Base-by-base conservation (phyloP, 2,113 vertebrate species). In the Sarotherodon lohbergeri region DNA sequence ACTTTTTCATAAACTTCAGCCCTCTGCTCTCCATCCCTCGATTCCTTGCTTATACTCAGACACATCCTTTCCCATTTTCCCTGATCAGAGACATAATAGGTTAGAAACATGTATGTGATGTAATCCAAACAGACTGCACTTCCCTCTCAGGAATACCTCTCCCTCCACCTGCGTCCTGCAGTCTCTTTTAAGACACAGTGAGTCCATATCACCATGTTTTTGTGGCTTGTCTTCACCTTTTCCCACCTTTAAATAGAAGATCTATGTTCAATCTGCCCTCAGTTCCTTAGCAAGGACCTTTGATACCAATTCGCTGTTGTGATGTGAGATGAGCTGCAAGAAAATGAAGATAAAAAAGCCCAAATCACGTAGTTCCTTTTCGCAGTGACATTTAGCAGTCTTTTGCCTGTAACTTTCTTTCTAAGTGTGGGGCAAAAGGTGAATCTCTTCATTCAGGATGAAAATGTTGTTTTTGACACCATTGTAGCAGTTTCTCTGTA, bases 21-120 rank as follows among this genome's bases (percentile, higher is more conserved):
- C 85, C 78, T 91, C 46, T 22, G 43, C 19, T 88, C 73, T 83
- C 80, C 29, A n/a, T 90, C 84, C 27, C 91, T 89, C 12, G 1
- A 52, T 81, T 89, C 57, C 46, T 34, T 81, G 8, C 88, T 56
- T 89, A 29, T 66, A 48, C 84, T 29, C 48, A 78, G 27, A 50
- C 10, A 9, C 82, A 57, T 19, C 78, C 54, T 39, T 56, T 83
- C 48, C 83, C 78, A 66, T 55, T 34, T 79, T 83, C 55, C 52
- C 85, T 34, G 29, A 88, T 88, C 80, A 56, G 63, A 88, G 82
- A 57, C 81, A 82, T 94, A 95, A 94, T 93, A 90, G 83, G 43
- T 92, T 84, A 93, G 88, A 93, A 93, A 95, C 91, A 94, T 95
- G 86, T 73, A 91, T 94, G 93, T 94, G 91, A 95, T 94, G 90